Evolutionary conservation across 2,113 vertebrate species (phyloP), one percentile per base, ranked within the genome.

Genomic region (Burhinus bistriatus): DNA sequence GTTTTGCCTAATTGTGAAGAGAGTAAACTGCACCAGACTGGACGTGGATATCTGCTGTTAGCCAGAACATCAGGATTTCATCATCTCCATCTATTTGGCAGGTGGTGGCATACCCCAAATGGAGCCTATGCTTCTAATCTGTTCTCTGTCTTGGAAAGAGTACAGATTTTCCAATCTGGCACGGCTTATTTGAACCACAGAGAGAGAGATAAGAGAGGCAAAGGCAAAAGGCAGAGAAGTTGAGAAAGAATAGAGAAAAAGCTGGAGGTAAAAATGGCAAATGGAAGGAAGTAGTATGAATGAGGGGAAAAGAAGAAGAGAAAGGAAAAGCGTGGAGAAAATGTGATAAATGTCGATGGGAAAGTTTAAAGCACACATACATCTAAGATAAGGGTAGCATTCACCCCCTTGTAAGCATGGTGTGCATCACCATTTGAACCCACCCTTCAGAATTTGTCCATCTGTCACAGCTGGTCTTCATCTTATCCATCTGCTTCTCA

Each of bases 381-480:
- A 2, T 69, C 47, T 40, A 62, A 70, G 38, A 54, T 92, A 40
- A 76, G 61, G 26, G 47, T 38, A 64, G 34, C 26, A 51, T 9
- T 93, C 58, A 27, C 25, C 38, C 22, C 16, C 29, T 61, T 77
- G 45, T 29, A 51, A 82, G 30, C 27, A 59, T 5, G 17, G 15
- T 16, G 64, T 47, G 49, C 34, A 71, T 32, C 72, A 80, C 57
- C 21, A 52, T 59, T 75, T 89, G 90, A 89, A 59, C 58, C 23
- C 9, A 4, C 4, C 9, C 51, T 83, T 80, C 92, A 68, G 62
- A 72, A 96, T 78, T 73, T 78, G 19, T 58, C 40, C 29, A 32
- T 82, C 83, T 92, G 64, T 44, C 45, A 64, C 79, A 94, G 81
- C 65, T 96, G 87, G 65, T 52, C 87, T 82, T 59, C 89, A 95